Base-by-base conservation (phyloP, 2,113 vertebrate species). In the Hiodon tergisus region DNA sequence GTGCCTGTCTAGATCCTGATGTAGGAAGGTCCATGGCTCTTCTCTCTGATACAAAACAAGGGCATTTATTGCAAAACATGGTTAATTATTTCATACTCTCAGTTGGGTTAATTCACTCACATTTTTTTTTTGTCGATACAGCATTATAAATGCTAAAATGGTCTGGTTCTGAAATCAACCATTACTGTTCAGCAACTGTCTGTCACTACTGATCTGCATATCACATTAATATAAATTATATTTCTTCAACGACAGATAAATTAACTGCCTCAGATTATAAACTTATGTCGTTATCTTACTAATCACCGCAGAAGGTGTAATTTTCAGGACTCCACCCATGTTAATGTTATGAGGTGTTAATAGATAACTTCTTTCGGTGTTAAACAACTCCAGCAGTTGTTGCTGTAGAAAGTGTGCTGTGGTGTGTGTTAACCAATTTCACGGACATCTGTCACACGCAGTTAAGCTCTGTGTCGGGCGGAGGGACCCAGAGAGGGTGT, bases 391-490 rank as follows among this genome's bases (percentile, higher is more conserved):
- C 86, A 83, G 83, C 84, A 78, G 4, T 31, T 5, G 78, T 73
- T 84, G 74, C 78, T 77, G 78, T 73, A 74, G 55, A 71, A 58
- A 75, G 71, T 81, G 73, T 74, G 75, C 81, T 74, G 81, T 81
- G 82, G 78, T 82, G 81, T 93, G 91, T 95, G 93, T 95, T 95
- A 94, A 94, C 94, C 93, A 94, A 95, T 96, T 95, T 94, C 93
- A 94, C 86, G 92, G 93, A 93, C 93, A 93, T 94, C 94, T 95
- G 94, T 95, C 94, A 95, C 84, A 90, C 95, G 94, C 93, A 95
- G 94, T 97, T 95, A 95, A 96, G 90, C 85, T 93, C 93, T 94
- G 91, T 88, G 93, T 94, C 90, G 92, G 93, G 91, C 91, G 88
- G 89, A 84, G 55, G 83, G 88, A 84, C 85, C 88, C 78, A 63